These are phyloP conservation scores for Gambusia affinis DNA, from an alignment of 2,113 vertebrate species.

Conservation along the genomic window DNA sequence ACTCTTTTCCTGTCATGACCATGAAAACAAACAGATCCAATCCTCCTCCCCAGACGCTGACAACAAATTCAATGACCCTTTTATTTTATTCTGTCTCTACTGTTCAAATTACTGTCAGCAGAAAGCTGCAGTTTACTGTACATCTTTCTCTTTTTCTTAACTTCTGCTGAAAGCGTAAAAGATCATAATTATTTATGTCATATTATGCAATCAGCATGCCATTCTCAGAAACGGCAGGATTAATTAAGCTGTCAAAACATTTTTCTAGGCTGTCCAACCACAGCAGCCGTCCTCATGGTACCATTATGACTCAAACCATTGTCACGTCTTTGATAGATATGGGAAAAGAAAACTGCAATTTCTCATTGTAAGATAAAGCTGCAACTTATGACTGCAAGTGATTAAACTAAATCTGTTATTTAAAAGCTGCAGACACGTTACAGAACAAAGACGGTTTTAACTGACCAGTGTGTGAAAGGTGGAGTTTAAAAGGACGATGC, in stretches of 20 bases:
- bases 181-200: slow-evolving; percentile 56
- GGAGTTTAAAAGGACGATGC: too few species aligned
- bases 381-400: neutral
- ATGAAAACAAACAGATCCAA: neutral
- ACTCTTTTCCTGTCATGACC: neutral
- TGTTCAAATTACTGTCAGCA: slow-evolving; percentile 11
- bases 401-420: neutral
- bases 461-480: neutral
- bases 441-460: neutral
- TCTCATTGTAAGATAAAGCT: neutral
- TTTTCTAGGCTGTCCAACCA: slow-evolving; percentile 42
- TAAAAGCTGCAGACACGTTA: neutral
- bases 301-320: slow-evolving; percentile 19
- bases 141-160: slow-evolving; percentile 8
- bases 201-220: slow-evolving; percentile 34
- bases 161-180: slow-evolving; percentile 25
- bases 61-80: neutral
- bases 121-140: slow-evolving; percentile 15
- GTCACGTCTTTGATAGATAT: slow-evolving; percentile 1
- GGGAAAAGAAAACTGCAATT: neutral
- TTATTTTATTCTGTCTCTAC: slow-evolving; percentile 1
- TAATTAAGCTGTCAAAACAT: slow-evolving; percentile 58
- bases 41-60: neutral
- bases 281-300: slow-evolving; percentile 20
- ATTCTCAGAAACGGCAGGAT: slow-evolving; percentile 32